Evolutionary conservation across 2,113 vertebrate species (phyloP), one percentile per base, ranked within the genome.

Genomic region (Hyla sarda): DNA sequence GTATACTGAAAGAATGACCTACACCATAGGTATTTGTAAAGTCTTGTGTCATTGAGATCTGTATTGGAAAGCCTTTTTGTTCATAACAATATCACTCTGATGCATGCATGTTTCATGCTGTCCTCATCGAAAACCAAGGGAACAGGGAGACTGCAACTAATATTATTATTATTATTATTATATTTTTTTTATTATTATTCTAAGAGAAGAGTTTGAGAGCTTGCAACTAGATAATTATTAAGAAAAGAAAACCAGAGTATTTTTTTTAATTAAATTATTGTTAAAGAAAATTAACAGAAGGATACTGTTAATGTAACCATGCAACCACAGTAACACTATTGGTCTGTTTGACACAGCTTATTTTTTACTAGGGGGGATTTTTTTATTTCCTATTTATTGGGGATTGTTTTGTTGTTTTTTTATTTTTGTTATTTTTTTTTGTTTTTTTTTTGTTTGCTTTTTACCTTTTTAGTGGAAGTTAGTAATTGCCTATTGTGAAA

Each of bases 181-280:
- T 56, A 12, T 12, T 82, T 75, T 91, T 87, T 88, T 91, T 91
- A 92, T 90, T 91, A 37, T 37, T 91, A 37, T 37, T 87, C 65
- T 47, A 45, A 94, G 93, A 94, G 30, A 47, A 94, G 67, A 21
- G 67, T 71, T 71, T 71, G 67, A 94, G 93, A 94, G 92, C 58
- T 79, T 76, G 76, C 77, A 76, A 83, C 45, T 34, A 90, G 88
- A 94, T 93, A 92, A 94, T 93, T 95, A 92, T 91, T 90, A 88
- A 93, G 94, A 95, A 92, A 92, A 91, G 94, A 93, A 94, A 91
- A 92, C 94, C 93, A 95, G 93, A 95, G 92, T 95, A 95, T 95
- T 95, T 95, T 95, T 93, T 95, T 95, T 94, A 94, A 94, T 94
- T 95, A 95, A 95, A 95, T 95, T 94, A 95, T 95, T 95, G 92